A percentile compares a stretch with the other conserved stretches of the same genome.
phyloP scores from a whole-genome alignment of 2,888 invertebrate genomes.

The Dicycla oo region DNA sequence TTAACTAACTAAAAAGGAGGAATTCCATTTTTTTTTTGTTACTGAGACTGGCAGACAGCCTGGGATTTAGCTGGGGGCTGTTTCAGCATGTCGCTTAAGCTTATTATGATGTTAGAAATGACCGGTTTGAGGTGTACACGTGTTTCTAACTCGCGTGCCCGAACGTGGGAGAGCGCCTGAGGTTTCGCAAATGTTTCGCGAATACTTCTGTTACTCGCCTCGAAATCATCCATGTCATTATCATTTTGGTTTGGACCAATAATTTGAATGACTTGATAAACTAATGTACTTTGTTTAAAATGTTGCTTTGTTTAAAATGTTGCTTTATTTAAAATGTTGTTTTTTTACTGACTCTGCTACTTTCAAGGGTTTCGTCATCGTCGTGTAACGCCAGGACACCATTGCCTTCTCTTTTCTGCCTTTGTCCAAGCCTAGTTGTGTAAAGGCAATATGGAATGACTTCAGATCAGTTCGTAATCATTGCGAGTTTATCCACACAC shows the following conservation, averaged over 20 bases:
- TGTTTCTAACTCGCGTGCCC: constrained; percentile 71
- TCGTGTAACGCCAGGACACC: neutral
- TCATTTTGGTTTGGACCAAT: constrained; percentile 40
- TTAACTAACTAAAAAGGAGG: constrained; percentile 34
- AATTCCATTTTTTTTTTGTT: constrained; percentile 53
- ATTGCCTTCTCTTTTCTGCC: neutral
- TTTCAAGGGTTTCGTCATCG: neutral
- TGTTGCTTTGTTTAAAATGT: no score
- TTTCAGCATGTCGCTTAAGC: constrained; percentile 70
- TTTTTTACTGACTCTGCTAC: neutral
- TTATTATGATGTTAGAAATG: constrained; percentile 69
- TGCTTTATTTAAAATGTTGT: constrained; percentile 14
- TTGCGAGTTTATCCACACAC: constrained; percentile 36
- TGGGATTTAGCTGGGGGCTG: constrained; percentile 79
- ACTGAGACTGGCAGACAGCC: constrained; percentile 71
- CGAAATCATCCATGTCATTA: constrained; percentile 47
- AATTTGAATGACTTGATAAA: constrained; percentile 21
- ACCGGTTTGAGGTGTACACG: constrained; percentile 66
- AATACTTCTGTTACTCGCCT: constrained; percentile 61
- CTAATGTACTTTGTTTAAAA: constrained; percentile 8
- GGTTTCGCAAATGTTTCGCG: constrained; percentile 73
- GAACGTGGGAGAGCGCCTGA: constrained; percentile 82
- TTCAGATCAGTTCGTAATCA: constrained; percentile 15
- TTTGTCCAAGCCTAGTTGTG: neutral
- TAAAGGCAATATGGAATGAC: neutral